These are phyloP conservation scores for Agrilus planipennis DNA, from an alignment of 1,140 invertebrate genomes.

Conservation along the genomic window DNA sequence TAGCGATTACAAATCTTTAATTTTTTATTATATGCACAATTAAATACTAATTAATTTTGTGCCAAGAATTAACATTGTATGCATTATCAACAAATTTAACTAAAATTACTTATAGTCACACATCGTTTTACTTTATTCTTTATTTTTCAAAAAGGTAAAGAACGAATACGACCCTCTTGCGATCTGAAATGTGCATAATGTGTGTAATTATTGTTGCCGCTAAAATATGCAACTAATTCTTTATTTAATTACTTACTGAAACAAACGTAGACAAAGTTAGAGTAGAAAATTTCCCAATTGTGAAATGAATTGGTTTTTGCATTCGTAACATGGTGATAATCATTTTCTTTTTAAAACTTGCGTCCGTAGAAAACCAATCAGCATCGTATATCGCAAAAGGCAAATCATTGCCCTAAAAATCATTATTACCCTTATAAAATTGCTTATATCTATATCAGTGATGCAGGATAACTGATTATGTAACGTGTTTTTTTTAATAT, in stretches of 20 bases:
- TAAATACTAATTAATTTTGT: too few species aligned
- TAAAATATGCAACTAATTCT: not conserved
- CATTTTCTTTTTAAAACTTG: constrained; percentile 21
- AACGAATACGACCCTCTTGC: not conserved
- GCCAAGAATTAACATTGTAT: too few species aligned
- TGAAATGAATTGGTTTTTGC: constrained; percentile 20
- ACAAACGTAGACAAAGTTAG: constrained; percentile 22
- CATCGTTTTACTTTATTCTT: too few species aligned
- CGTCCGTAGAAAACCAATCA: constrained; percentile 22
- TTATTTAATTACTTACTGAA: constrained; percentile 12
- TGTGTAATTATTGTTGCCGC: not conserved
- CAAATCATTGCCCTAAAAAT: too few species aligned
- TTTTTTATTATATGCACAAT: too few species aligned
- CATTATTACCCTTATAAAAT: too few species aligned
- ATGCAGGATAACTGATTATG: too few species aligned
- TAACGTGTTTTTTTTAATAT: too few species aligned
- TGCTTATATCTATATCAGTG: too few species aligned
- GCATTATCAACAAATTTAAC: too few species aligned
- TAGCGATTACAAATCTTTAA: too few species aligned
- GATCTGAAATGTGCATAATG: not conserved
- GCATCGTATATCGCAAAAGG: constrained; percentile 20
- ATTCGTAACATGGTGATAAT: constrained; percentile 22
- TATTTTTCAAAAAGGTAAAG: not conserved
- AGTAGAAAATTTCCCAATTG: constrained; percentile 26
- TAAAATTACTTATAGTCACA: too few species aligned